Evolutionary conservation across 2,888 invertebrate species (phyloP), one percentile per base, ranked within the genome.

Genomic region (Agonopterix subpropinquella): DNA sequence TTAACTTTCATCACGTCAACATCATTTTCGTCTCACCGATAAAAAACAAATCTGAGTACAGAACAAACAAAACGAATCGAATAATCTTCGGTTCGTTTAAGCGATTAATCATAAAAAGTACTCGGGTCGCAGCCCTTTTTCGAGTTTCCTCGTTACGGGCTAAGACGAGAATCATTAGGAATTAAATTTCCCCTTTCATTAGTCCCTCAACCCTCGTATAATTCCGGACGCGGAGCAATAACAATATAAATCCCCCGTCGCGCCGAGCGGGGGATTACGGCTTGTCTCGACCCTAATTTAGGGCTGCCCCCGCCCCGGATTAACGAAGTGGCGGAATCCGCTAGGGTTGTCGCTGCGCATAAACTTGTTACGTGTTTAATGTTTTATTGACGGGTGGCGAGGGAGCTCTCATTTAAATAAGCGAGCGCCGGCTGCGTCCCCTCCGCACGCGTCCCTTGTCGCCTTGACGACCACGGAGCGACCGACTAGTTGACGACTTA

Each of bases 131-230:
- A 80, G 83, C 80, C 85, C 84, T 84, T 86, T 88, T 86, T 84
- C 81, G 80, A 84, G 84, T 85, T 84, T 83, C 86, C 87, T 87
- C 87, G 87, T 88, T 88, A 88, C 86, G 81, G 83, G 77, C 87
- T 87, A 86, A 87, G 88, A 88, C 86, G 88, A 83, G 86, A 87
- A 88, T 88, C 88, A 88, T 88, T 88, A 88, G 86, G 88, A 87
- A 87, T 88, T 88, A 88, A 88, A 88, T 88, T 87, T 88, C 87
- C 88, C 87, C 87, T 88, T 88, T 88, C 87, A 88, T 88, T 88
- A 88, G 88, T 88, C 88, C 87, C 88, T 86, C 87, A 87, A 87
- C 87, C 88, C 87, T 88, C 88, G 87, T 87, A 87, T 87, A 87
- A 87, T 86, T 86, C 88, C 85, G 88, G 87, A 88, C 87, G 83